phyloP scores from a whole-genome alignment of 2,888 invertebrate genomes.

The Stegana nigrithorax region DNA sequence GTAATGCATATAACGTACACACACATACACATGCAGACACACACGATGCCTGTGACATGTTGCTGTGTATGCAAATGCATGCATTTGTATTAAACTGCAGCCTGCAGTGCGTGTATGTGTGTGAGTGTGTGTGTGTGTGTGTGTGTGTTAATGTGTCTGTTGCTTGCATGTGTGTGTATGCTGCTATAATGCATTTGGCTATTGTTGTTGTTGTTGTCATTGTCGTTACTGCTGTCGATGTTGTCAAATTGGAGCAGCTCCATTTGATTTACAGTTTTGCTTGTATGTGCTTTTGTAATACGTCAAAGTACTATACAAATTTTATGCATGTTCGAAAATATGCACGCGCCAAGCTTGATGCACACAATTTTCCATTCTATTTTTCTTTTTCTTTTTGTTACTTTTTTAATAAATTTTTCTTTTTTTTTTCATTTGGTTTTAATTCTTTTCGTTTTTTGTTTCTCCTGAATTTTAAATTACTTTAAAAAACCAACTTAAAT shows the following conservation, averaged over 20 bases:
- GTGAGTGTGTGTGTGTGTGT: constrained; percentile 25
- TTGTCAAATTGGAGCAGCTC: constrained; percentile 16
- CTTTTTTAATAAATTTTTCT: constrained; percentile 19
- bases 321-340: background rate
- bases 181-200: constrained; percentile 15
- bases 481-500: too few species aligned
- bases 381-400: too few species aligned
- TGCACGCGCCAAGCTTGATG: background rate
- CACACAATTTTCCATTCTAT: constrained; percentile 16
- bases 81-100: constrained; percentile 19
- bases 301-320: background rate
- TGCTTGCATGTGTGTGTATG: constrained; percentile 10
- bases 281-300: constrained; percentile 10
- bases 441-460: too few species aligned
- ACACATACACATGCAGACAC: background rate
- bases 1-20: background rate
- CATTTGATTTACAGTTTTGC: constrained; percentile 6
- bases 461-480: too few species aligned
- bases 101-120: constrained; percentile 12
- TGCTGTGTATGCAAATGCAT: constrained; percentile 26
- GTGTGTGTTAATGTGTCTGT: constrained; percentile 11
- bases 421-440: constrained; percentile 19
- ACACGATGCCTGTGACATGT: background rate
- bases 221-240: constrained; percentile 2
- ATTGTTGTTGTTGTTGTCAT: background rate